Evolutionary conservation across 37 sponge, comb jelly and placozoan genomes (phyloP).

Genomic region (Oopsacas minuta): DNA sequence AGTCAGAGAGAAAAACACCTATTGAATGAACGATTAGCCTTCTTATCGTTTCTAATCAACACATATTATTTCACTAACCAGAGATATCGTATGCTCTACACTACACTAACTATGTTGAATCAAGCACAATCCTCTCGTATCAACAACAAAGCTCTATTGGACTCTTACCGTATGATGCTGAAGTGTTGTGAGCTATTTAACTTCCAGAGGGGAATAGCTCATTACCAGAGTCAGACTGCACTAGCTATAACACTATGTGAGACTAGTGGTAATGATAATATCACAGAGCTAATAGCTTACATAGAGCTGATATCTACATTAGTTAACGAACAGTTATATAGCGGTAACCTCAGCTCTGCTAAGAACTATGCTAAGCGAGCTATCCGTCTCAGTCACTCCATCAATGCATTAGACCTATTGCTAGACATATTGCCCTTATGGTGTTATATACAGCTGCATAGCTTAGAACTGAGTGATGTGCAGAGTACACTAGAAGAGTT

Average conservation of each 20-base stretch:
- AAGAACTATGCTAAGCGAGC: constrained; percentile 17
- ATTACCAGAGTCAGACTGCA: constrained; percentile 18
- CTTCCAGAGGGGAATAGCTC: background rate
- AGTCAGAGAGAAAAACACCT: background rate
- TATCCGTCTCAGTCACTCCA: background rate
- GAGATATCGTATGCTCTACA: background rate
- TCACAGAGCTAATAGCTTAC: background rate
- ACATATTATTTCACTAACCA: background rate
- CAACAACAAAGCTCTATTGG: constrained; percentile 39
- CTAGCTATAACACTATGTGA: background rate
- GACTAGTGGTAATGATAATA: background rate
- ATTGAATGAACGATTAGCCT: background rate
- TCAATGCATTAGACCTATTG: background rate
- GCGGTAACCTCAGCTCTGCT: background rate
- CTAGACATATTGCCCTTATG: background rate
- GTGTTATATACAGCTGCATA: background rate
- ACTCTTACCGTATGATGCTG: constrained; percentile 58
- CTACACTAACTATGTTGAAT: background rate
- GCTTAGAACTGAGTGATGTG: constrained; percentile 3
- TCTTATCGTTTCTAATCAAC: background rate
- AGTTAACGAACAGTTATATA: background rate
- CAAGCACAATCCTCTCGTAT: background rate
- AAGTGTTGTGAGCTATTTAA: constrained; percentile 54
- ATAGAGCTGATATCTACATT: background rate
- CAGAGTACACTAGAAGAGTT: constrained; percentile 28